Base-by-base conservation (phyloP, 2,888 invertebrate genomes). In the Apamea epomidion region DNA sequence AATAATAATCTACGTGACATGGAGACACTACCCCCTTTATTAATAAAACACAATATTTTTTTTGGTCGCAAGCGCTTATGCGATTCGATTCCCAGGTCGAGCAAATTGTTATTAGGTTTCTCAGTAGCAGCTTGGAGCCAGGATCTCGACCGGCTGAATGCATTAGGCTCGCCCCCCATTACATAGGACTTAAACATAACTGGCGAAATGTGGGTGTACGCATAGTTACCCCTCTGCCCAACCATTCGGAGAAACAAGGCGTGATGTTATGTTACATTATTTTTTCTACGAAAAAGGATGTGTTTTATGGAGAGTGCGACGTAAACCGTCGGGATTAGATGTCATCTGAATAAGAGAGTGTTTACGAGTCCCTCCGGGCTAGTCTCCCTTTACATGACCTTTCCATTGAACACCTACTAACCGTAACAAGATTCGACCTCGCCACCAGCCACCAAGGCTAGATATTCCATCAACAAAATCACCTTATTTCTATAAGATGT, bases 361-460 rank as follows among this genome's bases (percentile, higher is more conserved):
- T 86, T 83, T 82, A 87, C 71, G 76, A 81, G 74, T 77, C 87
- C 83, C 68, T 29, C 48, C 58, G 80, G 68, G 58, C 32, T 4
- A 67, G 58, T 48, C 74, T 82, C 78, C 32, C 60, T 42, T 81
- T 51, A 76, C 81, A 37, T 67, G 81, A 85, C 80, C 83, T 87
- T 82, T 79, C 71, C 64, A 81, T 74, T 81, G 69, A 68, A 80
- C 70, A 84, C 80, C 78, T 68, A 74, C 78, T 74, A 76, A 74
- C 58, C 21, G 45, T 54, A 74, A 74, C 51, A 58, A 81, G 51
- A 60, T 51, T 62, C 37, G 76, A 78, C 81, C 83, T 77, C 67
- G 37, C 37, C 62, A 25, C n/a, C 51, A 82, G 64, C n/a, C 14
- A 21, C 32, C 45, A 45, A 72, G 65, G 64, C 54, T 67, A 65